These are phyloP conservation scores for Pilophorus perplexus DNA, from an alignment of 2,888 invertebrate genomes.

Conservation along the genomic window DNA sequence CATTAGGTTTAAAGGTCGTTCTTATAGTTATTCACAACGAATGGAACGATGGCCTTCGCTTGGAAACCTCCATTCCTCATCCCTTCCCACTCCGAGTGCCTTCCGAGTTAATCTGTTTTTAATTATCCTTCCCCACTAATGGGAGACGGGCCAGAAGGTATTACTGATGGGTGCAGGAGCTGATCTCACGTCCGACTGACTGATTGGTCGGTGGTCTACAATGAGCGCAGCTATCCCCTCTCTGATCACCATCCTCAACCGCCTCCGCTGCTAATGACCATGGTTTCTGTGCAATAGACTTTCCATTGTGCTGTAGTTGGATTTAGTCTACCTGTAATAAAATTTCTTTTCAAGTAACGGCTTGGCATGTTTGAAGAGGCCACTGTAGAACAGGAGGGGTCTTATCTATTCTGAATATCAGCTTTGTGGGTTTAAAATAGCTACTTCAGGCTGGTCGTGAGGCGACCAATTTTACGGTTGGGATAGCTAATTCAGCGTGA, in stretches of 20 bases:
- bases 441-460: too few relatives aligned
- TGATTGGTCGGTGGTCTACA: slow-evolving; percentile 36
- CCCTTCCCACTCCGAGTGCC: slow-evolving; percentile 7
- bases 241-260: neutral
- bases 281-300: too few relatives aligned
- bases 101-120: slow-evolving; percentile 33
- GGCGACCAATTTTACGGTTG: too few relatives aligned
- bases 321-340: too few relatives aligned
- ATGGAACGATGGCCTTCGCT: slow-evolving; percentile 33
- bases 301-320: too few relatives aligned
- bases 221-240: slow-evolving; percentile 23
- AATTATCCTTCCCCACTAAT: slow-evolving; percentile 34
- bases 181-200: slow-evolving; percentile 38
- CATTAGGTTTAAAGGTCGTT: slow-evolving; percentile 14
- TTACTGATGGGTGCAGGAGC: slow-evolving; percentile 30
- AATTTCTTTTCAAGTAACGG: too few relatives aligned
- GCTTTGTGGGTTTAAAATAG: too few relatives aligned
- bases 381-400: too few relatives aligned
- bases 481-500: too few relatives aligned
- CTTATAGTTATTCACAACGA: slow-evolving; percentile 15
- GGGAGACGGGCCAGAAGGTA: slow-evolving; percentile 10
- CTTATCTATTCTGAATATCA: too few relatives aligned
- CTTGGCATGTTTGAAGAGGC: too few relatives aligned
- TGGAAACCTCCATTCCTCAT: slow-evolving; percentile 36
- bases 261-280: too few relatives aligned